These are phyloP conservation scores for Drosophila meridionalis DNA, from an alignment of 2,888 invertebrate genomes.

Conservation along the genomic window DNA sequence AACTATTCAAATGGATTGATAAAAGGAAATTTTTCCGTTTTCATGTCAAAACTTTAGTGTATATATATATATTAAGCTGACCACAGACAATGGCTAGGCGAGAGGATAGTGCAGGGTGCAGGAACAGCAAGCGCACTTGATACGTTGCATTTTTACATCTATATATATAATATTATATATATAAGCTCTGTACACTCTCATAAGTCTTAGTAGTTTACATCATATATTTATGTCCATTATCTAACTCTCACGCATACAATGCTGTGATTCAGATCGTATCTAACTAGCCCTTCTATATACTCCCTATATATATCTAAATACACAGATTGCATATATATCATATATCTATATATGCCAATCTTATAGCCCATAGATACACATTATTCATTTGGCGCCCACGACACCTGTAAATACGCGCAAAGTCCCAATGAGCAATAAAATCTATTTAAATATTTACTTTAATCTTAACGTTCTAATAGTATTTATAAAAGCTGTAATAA, in stretches of 20 bases:
- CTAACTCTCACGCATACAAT: conserved; percentile 31
- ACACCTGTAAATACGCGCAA: conserved; percentile 69
- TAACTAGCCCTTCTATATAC: conserved; percentile 15
- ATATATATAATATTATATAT: conserved; percentile 29
- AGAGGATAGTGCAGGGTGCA: conserved; percentile 7
- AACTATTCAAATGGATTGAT: conserved; percentile 2
- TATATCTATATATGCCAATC: conserved; percentile 7
- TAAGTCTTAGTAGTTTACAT: conserved; percentile 48
- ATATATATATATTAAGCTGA: conserved; percentile 46
- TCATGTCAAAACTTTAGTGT: conserved; percentile 22
- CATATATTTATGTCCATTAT: conserved; percentile 38
- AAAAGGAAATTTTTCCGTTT: not conserved
- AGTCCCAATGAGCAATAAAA: conserved; percentile 68
- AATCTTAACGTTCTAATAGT: conserved; percentile 27
- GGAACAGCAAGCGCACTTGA: conserved; percentile 44
- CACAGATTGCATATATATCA: conserved; percentile 13
- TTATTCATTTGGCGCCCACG: conserved; percentile 34
- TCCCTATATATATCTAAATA: conserved; percentile 8
- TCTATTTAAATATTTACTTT: conserved; percentile 51
- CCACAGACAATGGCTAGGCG: conserved; percentile 9
- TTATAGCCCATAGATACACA: conserved; percentile 2
- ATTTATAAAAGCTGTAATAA: conserved; percentile 7
- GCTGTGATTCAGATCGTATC: conserved; percentile 32
- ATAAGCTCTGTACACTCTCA: conserved; percentile 28
- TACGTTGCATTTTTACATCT: conserved; percentile 49